A percentile compares a stretch with the other conserved stretches of the same genome.
Conservation (phyloP, 2,113 vertebrate genomes). For the Dasyornis broadbenti region DNA sequence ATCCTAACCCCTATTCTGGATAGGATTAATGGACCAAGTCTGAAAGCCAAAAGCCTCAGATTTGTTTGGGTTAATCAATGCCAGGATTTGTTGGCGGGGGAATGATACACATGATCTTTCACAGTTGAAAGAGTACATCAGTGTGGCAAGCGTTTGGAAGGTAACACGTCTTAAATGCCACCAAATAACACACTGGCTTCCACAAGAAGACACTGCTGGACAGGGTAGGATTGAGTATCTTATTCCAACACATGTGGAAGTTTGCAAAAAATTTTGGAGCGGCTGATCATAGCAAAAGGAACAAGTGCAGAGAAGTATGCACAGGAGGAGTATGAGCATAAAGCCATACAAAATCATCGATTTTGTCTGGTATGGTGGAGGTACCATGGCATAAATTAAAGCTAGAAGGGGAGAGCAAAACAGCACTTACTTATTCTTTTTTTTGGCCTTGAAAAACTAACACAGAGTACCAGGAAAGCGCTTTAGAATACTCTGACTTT, state of each 20-base stretch:
- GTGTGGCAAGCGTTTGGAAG: neutral
- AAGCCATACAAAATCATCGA: neutral
- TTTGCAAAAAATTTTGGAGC: neutral
- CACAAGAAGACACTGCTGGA: neutral
- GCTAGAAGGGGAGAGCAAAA: neutral
- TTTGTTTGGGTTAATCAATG: conserved; percentile 53
- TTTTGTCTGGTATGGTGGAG: neutral
- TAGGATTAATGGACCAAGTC: conserved; percentile 9
- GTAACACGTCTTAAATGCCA: neutral
- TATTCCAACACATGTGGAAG: neutral
- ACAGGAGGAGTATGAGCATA: neutral
- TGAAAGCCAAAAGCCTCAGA: conserved; percentile 53
- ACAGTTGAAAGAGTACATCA: neutral
- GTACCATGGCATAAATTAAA: neutral
- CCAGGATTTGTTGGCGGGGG: conserved; percentile 34
- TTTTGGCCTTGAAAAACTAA: neutral
- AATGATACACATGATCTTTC: conserved; percentile 33
- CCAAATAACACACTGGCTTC: neutral
- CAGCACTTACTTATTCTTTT: neutral
- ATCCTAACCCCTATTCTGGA: conserved; percentile 35
- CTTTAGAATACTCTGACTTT: neutral
- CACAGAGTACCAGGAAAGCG: neutral
- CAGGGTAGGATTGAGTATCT: neutral
- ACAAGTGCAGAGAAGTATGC: neutral
- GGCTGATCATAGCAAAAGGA: neutral